Conservation (phyloP, 2,797 vertebrate species). For the Bovichtus variegatus region DNA sequence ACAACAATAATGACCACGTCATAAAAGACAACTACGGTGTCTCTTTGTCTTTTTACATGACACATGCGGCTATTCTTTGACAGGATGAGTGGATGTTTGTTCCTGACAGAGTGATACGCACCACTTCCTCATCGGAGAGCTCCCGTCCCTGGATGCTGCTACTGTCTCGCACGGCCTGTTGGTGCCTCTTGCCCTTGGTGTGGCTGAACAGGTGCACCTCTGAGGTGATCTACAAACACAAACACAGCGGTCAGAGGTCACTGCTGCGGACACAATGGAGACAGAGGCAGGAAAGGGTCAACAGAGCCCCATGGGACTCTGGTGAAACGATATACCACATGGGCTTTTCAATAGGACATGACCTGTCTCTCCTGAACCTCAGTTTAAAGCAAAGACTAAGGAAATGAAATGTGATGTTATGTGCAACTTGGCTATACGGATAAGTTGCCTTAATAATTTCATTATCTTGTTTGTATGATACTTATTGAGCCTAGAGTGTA, state of each 20-base stretch:
- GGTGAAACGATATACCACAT: constrained; percentile 67
- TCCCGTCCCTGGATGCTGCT: constrained; percentile 99
- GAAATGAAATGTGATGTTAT: constrained; percentile 21
- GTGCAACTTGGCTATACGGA: background rate
- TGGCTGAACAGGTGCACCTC: constrained; percentile 99
- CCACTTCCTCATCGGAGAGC: constrained; percentile 99
- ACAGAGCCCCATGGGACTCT: constrained; percentile 52
- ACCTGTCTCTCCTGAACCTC: constrained; percentile 39
- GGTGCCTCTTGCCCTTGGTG: constrained; percentile 96
- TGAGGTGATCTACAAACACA: constrained; percentile 93
- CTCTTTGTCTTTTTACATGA: constrained; percentile 67
- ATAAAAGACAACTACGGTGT: constrained; percentile 63
- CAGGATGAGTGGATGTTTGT: constrained; percentile 60
- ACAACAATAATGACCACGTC: constrained; percentile 70
- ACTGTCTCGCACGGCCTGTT: constrained; percentile 96
- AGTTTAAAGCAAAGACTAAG: constrained; percentile 29
- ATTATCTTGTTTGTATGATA: background rate
- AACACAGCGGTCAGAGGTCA: constrained; percentile 79
- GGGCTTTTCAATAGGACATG: constrained; percentile 44
- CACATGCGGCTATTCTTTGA: constrained; percentile 45
- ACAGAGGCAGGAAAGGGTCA: constrained; percentile 71
- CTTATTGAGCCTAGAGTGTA: background rate
- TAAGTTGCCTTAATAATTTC: background rate
- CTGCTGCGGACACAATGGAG: constrained; percentile 66
- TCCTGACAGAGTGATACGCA: constrained; percentile 78